phyloP scores from a whole-genome alignment of 2,113 vertebrate genomes.

The Chroicocephalus ridibundus region DNA sequence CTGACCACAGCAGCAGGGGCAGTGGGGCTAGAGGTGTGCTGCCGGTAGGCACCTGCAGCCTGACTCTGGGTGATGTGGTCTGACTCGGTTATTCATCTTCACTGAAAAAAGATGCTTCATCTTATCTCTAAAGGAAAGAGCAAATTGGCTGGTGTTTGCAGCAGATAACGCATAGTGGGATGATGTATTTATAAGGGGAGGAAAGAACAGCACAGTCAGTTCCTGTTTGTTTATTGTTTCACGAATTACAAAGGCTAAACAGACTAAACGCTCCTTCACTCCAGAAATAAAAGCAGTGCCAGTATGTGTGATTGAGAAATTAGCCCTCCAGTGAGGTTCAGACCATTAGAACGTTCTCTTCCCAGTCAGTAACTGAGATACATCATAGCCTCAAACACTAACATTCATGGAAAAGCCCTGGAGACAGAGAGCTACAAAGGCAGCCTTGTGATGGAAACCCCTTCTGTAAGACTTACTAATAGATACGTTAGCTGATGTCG shows the following conservation, averaged over 20 bases:
- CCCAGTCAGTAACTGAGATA: background rate
- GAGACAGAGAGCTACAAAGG: background rate
- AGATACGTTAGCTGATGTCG: background rate
- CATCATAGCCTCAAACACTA: background rate
- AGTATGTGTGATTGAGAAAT: background rate
- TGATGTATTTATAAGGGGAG: conserved; percentile 25
- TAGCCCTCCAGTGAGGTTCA: background rate
- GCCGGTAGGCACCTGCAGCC: background rate
- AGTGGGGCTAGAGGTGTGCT: background rate
- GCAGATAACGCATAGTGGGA: background rate
- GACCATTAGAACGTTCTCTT: background rate
- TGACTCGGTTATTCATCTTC: background rate
- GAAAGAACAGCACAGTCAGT: conserved; percentile 23
- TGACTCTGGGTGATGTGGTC: background rate
- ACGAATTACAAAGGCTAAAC: conserved; percentile 5
- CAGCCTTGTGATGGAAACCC: background rate
- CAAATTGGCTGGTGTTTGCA: conserved; percentile 7
- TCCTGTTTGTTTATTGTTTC: conserved; percentile 40
- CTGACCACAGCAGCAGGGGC: background rate
- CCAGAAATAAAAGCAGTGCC: background rate
- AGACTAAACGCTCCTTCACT: background rate
- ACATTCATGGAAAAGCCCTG: background rate
- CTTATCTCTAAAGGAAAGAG: background rate
- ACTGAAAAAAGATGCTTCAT: background rate
- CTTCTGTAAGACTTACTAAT: background rate